phyloP scores from a whole-genome alignment of 2,797 vertebrate genomes.

The Ptychadena robeensis region DNA sequence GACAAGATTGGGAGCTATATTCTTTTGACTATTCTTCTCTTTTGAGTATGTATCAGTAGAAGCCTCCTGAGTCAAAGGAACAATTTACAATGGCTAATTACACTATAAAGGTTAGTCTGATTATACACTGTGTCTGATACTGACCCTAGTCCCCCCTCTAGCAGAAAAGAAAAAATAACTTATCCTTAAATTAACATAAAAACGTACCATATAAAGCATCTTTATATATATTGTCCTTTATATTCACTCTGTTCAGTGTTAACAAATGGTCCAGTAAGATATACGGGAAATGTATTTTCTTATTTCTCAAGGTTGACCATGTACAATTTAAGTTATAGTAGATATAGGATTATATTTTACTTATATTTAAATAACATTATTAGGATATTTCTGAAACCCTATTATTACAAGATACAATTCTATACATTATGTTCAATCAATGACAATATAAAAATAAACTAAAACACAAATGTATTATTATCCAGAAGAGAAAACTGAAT shows the following conservation, averaged over 20 bases:
- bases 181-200: neutral
- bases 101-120: neutral
- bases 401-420: neutral
- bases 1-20: too few relatives aligned
- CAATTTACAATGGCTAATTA: neutral
- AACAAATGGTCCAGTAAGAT: neutral
- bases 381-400: neutral
- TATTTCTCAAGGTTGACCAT: neutral
- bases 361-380: neutral
- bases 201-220: neutral
- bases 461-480: neutral
- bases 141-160: neutral
- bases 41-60: neutral
- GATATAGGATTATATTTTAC: neutral
- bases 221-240: neutral
- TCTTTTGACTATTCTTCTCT: too few relatives aligned
- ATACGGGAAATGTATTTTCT: neutral
- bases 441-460: neutral
- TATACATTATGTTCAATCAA: conserved; percentile 2
- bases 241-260: neutral
- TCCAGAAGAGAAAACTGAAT: neutral
- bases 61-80: neutral
- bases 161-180: neutral
- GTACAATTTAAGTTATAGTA: neutral
- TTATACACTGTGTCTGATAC: neutral